These are phyloP conservation scores for Hiodon alosoides DNA, from an alignment of 2,113 vertebrate genomes.

Conservation along the genomic window DNA sequence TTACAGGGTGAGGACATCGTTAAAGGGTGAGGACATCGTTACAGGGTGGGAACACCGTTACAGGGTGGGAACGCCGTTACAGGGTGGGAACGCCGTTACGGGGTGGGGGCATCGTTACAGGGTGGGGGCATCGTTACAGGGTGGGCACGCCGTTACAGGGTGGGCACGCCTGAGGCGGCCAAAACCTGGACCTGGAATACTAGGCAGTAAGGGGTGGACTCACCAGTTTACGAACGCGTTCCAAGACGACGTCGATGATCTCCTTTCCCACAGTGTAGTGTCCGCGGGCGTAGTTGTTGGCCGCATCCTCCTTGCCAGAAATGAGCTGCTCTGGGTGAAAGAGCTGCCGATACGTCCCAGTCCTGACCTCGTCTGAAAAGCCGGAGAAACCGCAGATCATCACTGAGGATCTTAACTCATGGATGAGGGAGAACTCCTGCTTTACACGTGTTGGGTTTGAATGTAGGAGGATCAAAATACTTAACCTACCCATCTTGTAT, in stretches of 20 bases:
- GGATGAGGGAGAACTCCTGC: background rate
- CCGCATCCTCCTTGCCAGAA: constrained; percentile 82
- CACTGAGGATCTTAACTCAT: background rate
- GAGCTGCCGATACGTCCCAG: constrained; percentile 65
- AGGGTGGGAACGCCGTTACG: too few relatives aligned
- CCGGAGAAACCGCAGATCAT: background rate
- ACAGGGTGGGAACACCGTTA: too few relatives aligned
- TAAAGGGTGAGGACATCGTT: too few relatives aligned
- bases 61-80: too few relatives aligned
- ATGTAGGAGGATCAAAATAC: too few relatives aligned
- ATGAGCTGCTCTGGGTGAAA: constrained; percentile 83
- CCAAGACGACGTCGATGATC: constrained; percentile 71
- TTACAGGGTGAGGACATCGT: background rate
- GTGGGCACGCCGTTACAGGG: background rate
- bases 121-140: too few relatives aligned
- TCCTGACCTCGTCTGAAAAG: constrained; percentile 70
- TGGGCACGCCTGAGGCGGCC: background rate
- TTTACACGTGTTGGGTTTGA: constrained; percentile 2
- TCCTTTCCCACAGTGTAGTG: constrained; percentile 80
- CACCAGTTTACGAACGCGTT: constrained; percentile 75
- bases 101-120: too few relatives aligned
- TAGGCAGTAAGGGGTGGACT: constrained; percentile 21
- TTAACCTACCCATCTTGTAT: too few relatives aligned
- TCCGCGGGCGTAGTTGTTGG: constrained; percentile 78
- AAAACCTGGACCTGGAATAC: background rate